These are phyloP conservation scores for Butastur rufipennis DNA, from an alignment of 2,113 vertebrate genomes.

Conservation along the genomic window DNA sequence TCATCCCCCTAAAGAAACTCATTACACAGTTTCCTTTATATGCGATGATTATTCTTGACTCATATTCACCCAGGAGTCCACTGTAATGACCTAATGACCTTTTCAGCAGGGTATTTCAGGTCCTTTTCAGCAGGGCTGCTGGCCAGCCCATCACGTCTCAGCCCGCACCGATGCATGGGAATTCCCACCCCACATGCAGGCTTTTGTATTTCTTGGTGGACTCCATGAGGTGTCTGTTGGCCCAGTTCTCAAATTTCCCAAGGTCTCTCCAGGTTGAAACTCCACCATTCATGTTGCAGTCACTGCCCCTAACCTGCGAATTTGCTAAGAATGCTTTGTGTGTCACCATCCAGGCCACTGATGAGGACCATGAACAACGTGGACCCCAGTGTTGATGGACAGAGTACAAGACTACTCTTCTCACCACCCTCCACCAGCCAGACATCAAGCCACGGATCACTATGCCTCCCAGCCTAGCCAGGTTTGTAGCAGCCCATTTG, in stretches of 20 bases:
- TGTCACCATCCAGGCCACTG: neutral
- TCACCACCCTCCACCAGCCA: neutral
- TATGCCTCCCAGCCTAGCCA: neutral
- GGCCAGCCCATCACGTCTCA: neutral
- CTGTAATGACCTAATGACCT: neutral
- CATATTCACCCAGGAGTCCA: neutral
- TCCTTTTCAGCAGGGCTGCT: neutral
- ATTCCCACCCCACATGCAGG: neutral
- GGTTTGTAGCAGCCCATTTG: neutral
- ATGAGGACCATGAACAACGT: neutral
- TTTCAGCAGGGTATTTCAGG: neutral
- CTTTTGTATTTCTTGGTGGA: neutral
- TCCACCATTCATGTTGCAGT: neutral
- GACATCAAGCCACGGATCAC: neutral
- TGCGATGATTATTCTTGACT: fast-evolving
- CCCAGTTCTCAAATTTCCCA: neutral
- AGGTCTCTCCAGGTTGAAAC: neutral
- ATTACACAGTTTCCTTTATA: neutral
- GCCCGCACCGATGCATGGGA: neutral
- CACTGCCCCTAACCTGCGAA: neutral
- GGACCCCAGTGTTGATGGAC: neutral
- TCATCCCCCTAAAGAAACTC: neutral
- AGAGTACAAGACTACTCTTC: neutral
- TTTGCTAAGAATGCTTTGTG: fast-evolving
- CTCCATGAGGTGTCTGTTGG: neutral